phyloP scores from a whole-genome alignment of 2,113 vertebrate species.

The Nettapus auritus region DNA sequence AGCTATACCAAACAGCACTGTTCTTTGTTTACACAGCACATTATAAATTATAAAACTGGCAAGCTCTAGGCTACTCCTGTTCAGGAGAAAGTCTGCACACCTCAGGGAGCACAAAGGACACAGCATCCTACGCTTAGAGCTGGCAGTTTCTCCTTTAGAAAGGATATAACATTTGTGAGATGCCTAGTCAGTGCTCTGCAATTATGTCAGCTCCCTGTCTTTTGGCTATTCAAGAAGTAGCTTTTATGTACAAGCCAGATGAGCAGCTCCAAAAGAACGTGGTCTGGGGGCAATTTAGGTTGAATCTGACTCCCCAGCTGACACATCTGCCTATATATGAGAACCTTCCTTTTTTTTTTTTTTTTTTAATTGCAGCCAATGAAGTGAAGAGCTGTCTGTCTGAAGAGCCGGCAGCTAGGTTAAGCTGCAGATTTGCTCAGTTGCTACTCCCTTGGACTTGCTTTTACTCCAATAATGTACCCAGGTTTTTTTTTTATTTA shows the following conservation, averaged over 20 bases:
- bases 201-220: background rate
- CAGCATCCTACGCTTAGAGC: background rate
- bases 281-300: background rate
- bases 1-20: background rate
- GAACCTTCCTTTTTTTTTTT: background rate
- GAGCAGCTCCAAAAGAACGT: background rate
- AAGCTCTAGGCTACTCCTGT: background rate
- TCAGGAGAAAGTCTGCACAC: background rate
- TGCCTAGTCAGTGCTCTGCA: background rate
- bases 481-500: background rate
- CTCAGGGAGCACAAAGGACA: background rate
- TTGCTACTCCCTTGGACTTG: background rate
- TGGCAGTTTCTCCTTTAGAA: background rate
- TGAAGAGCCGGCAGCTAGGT: background rate
- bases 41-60: background rate
- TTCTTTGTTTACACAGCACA: background rate
- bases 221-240: background rate
- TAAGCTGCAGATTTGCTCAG: background rate
- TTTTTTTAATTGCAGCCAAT: background rate
- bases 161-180: background rate
- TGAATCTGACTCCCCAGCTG: background rate
- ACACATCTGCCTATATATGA: background rate
- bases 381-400: background rate
- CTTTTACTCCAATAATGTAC: background rate
- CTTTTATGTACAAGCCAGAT: background rate